Evolutionary conservation across 2,888 invertebrate genomes (phyloP), one percentile per base, ranked within the genome.

Genomic region (Hypolimnas misippus): DNA sequence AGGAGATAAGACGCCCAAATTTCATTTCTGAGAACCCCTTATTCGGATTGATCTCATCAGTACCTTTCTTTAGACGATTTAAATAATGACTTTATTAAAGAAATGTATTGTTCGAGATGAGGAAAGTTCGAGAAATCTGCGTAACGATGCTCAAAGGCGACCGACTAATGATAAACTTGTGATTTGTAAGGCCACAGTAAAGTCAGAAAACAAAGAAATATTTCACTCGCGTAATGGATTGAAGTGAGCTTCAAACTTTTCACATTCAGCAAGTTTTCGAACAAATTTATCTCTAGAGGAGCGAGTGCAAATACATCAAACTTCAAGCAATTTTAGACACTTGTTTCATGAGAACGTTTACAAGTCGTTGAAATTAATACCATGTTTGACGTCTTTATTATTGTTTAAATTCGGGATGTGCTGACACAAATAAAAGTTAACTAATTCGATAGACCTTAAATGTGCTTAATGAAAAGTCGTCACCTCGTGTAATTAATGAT

Each of bases 181-280:
- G 85, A 89, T 89, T 87, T 86, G 86, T 84, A 83, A 83, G 83
- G 86, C 78, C 79, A 72, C 78, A 76, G 77, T 77, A 77, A 76
- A 86, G 83, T 77, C 85, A 82, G 87, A 89, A 90, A 91, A 91
- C 91, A 92, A 91, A 91, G 89, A 90, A 90, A 91, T 90, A 92
- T 92, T 89, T 92, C 87, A 91, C 85, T 87, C 86, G 85, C 86
- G 88, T 91, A 91, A 92, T 92, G 89, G 91, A 92, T 91, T 90
- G 92, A 89, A 92, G 90, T 89, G 85, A 87, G 87, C 87, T 89
- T 82, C 83, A 86, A 92, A 92, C 85, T 91, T 92, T 92, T 88
- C 89, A 86, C 91, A 91, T 91, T 91, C 88, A 86, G 81, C 83
- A 87, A 91, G 86, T 90, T 91, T 87, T 81, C 80, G 85, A 89